Percentiles rank a stretch among this genome's conserved stretches.
Conservation (phyloP, 30 jellyfish, hydroid and myxozoan species). For the Rhopilema esculentum region DNA sequence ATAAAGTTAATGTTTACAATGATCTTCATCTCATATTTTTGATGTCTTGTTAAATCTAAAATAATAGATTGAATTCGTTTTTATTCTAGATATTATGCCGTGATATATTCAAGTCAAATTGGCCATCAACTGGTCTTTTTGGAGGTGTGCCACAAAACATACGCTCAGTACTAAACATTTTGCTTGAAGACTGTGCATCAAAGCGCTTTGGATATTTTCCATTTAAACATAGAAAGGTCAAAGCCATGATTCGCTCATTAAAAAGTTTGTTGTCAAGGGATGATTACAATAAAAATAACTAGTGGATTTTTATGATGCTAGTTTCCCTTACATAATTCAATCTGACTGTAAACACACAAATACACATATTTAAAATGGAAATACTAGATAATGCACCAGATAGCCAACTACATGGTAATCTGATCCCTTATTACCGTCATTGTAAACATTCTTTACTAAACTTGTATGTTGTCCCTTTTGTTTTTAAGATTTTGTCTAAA, state of each 20-base stretch:
- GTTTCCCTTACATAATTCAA: neutral
- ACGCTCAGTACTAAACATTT: slow-evolving; percentile 14
- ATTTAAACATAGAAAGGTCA: slow-evolving; percentile 31
- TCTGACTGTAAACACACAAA: too few relatives aligned
- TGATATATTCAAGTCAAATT: slow-evolving; percentile 54
- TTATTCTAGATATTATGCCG: slow-evolving; percentile 63
- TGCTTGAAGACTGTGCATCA: slow-evolving; percentile 59
- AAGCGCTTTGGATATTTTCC: slow-evolving; percentile 72
- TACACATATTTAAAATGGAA: too few relatives aligned
- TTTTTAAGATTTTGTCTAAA: too few relatives aligned
- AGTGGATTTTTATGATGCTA: neutral
- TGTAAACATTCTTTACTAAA: too few relatives aligned
- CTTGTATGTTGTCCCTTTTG: too few relatives aligned
- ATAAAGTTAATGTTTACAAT: too few relatives aligned
- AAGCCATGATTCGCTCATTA: slow-evolving; percentile 20
- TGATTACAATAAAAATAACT: neutral
- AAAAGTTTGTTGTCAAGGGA: slow-evolving; percentile 25
- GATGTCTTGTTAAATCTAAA: too few relatives aligned
- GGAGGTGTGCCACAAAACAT: slow-evolving; percentile 52
- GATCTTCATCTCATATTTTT: too few relatives aligned
- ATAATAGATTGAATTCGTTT: too few relatives aligned
- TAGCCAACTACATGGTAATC: too few relatives aligned
- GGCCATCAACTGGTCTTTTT: slow-evolving; percentile 63
- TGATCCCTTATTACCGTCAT: too few relatives aligned
- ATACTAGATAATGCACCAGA: too few relatives aligned